Evolutionary conservation across 1,140 invertebrate genomes (phyloP), one percentile per base, ranked within the genome.

Genomic region (Papilio machaon): DNA sequence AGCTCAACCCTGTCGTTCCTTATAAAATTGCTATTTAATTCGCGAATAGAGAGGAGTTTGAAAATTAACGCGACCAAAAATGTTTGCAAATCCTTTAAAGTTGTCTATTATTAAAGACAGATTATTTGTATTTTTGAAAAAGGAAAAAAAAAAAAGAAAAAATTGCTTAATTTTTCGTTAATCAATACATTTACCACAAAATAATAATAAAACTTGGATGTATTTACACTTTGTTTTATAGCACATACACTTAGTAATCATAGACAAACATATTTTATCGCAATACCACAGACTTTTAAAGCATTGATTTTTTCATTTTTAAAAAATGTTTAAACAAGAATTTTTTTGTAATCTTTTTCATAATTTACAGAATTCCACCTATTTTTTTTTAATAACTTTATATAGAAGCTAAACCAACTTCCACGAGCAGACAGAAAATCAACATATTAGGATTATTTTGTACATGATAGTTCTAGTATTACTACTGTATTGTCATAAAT

Each of bases 401-500:
- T 43, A 3, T 47, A 81, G 23, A 60, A 84, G 70, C 83, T 83
- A 85, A 84, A 89, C 82, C 76, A 85, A 83, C 87, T 82, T 88
- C 86, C 83, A 83, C 85, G 82, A 86, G 81, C 82, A 87, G 88
- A 87, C 85, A 81, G 23, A 86, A 85, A 84, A 84, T 74, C 74
- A 87, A 85, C 80, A 83, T 84, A 85, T 87, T 85, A 82, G 81
- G 83, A 86, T 81, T 82, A 86, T 78, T 86, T 92, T 90, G 90
- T 92, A 92, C 91, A 89, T 82, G 84, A 85, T 85, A 87, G 83
- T 88, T 86, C 82, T 89, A 88, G 84, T 84, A 80, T 84, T 86
- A 86, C 85, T 88, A 91, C 81, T 82, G 87, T 91, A 90, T 89
- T 91, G 91, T 90, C 89, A 88, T 86, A 82, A 84, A 80, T 80